Evolutionary conservation across 2,888 invertebrate genomes (phyloP), one percentile per base, ranked within the genome.

Genomic region (Mythimna albipuncta): DNA sequence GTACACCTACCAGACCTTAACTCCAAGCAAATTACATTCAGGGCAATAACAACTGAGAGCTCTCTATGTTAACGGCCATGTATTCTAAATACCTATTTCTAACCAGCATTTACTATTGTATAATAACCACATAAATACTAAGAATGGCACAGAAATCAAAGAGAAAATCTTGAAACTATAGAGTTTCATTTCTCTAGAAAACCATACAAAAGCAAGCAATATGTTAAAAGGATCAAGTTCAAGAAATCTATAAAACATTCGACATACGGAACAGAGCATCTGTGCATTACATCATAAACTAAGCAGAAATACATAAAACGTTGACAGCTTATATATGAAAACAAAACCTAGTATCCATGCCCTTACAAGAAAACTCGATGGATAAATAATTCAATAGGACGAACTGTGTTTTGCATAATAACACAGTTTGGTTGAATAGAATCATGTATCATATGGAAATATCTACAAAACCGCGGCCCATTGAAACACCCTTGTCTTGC

Each of bases 341-440:
- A 69, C 79, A 64, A 82, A 64, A 77, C 59, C 76, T 66, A 35
- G 58, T 62, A 73, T 54, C 47, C 54, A 70, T 62, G 65, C 64
- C 70, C 72, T 78, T 73, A 64, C 65, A 72, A 58, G 75, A 79
- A 72, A 74, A 75, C 57, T 70, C 64, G 73, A 75, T 66, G 69
- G 68, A 85, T 83, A 83, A 82, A 85, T 85, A 79, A 84, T 85
- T 84, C 84, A 85, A 74, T 69, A 78, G 77, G 69, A 74, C 57
- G 67, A 74, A 70, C 70, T 50, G 1, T n/a, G 66, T 77, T 82
- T 75, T 81, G 75, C 82, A 82, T 85, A 82, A 85, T 85, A 85
- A 81, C 77, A 75, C 64, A 80, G 77, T 73, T 69, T 75, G 72
- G 21, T 64, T 78, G 79, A 83, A 85, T 85, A 80, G 69, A 83